Evolutionary conservation across 2,888 invertebrate genomes (phyloP).

Genomic region (Ditula angustiorana): DNA sequence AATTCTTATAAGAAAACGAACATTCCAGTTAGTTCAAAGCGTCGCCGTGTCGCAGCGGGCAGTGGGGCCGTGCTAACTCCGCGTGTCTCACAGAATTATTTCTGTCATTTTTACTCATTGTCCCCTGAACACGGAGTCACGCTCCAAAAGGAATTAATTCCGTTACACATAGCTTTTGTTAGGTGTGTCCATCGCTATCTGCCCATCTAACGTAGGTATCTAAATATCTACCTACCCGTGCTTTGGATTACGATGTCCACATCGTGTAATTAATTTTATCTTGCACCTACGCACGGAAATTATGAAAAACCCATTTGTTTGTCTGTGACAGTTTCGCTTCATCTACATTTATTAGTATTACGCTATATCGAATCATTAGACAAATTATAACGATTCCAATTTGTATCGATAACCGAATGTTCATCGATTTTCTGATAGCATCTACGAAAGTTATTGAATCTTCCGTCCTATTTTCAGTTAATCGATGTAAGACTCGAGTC

Average conservation of each 20-base stretch:
- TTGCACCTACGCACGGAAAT: not conserved
- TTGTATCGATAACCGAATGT: constrained; percentile 35
- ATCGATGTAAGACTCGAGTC: constrained; percentile 4
- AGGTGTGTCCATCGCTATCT: constrained; percentile 48
- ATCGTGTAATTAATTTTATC: constrained; percentile 12
- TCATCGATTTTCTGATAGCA: constrained; percentile 66
- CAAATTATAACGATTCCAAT: constrained; percentile 47
- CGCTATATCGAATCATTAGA: constrained; percentile 57
- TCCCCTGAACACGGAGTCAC: constrained; percentile 79
- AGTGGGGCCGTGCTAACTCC: constrained; percentile 58
- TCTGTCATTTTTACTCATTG: constrained; percentile 83
- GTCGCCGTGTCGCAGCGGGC: constrained; percentile 40
- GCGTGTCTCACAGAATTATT: constrained; percentile 84
- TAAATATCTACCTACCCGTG: constrained; percentile 3
- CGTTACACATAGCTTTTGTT: constrained; percentile 63
- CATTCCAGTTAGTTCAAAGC: not conserved
- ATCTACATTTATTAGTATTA: constrained; percentile 48
- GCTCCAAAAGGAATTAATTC: constrained; percentile 84
- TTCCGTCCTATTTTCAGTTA: not conserved
- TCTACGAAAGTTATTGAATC: constrained; percentile 44
- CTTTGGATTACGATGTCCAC: not conserved
- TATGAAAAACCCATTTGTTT: not conserved
- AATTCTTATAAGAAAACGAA: constrained; percentile 1
- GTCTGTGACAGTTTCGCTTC: not conserved
- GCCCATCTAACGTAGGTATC: constrained; percentile 36